Evolutionary conservation across 2,888 invertebrate species (phyloP), one percentile per base, ranked within the genome.

Genomic region (Shargacucullia verbasci): DNA sequence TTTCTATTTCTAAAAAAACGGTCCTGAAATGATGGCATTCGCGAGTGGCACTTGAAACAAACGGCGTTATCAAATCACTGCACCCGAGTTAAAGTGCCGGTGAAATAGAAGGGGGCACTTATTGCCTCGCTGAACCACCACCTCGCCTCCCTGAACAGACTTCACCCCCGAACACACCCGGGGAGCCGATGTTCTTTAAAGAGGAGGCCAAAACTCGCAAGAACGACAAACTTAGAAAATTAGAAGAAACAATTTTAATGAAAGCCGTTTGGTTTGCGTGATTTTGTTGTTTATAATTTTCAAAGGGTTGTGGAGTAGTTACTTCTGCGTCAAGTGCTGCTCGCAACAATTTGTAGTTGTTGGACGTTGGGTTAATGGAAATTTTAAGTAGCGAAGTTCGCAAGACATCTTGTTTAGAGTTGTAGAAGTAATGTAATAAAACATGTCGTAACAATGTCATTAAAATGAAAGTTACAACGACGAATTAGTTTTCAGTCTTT

Each of bases 41-140:
- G 78, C 78, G 81, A 89, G 87, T 84, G 84, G 85, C 84, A 82
- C 91, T 92, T 86, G 89, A 88, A 91, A 92, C 91, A 92, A 92
- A 92, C 90, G 91, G 90, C 86, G 90, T 92, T 93, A 92, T 92
- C 92, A 92, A 93, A 93, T 92, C 93, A 92, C 86, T 92, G 91
- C 93, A 90, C 89, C 90, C 88, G 83, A 89, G 90, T 91, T 91
- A 88, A 91, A 91, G 91, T 89, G 87, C 87, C 91, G 88, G 90
- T 90, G 90, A 90, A 92, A 91, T 90, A 90, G 88, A 86, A 86
- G 89, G 90, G 85, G 91, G 89, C 88, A 89, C 90, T 92, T 91
- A 91, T 90, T 90, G 86, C 89, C 88, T 81, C 80, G 79, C 79
- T 78, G 74, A 69, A 74, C 71, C 76, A 50, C 64, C 70, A 63